These are phyloP conservation scores for Eidolon helvum DNA, from an alignment of 2,113 vertebrate species.

Conservation along the genomic window DNA sequence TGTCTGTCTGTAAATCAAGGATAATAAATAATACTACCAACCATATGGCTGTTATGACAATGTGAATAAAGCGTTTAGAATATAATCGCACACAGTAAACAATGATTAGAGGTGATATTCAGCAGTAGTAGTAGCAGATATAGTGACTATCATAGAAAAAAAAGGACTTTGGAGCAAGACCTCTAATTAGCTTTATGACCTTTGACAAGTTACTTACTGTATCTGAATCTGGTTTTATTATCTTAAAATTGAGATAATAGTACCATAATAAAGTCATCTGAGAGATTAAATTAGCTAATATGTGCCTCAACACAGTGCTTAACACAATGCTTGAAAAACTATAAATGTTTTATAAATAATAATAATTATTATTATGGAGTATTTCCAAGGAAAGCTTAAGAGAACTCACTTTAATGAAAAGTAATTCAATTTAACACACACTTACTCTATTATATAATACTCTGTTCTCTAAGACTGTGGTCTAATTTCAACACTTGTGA, in stretches of 20 bases:
- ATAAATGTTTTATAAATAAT: not conserved
- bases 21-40: not conserved
- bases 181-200: not conserved
- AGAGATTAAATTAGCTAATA: constrained; percentile 16
- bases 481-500: not conserved
- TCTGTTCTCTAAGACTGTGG: not conserved
- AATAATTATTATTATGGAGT: not conserved
- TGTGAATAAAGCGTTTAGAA: not conserved
- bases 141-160: no score
- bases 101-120: not conserved
- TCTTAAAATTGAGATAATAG: constrained; percentile 3
- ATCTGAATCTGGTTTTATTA: constrained; percentile 30
- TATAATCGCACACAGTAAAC: not conserved
- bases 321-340: not conserved
- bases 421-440: not conserved
- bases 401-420: not conserved
- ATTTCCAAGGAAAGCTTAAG: not conserved
- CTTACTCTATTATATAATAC: not conserved
- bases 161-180: not conserved
- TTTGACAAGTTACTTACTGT: constrained; percentile 7
- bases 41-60: not conserved
- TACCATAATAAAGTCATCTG: not conserved
- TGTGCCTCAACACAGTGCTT: not conserved
- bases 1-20: not conserved
- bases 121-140: not conserved